Evolutionary conservation across 1,140 invertebrate species (phyloP).

Genomic region (Diachasma alloeum): DNA sequence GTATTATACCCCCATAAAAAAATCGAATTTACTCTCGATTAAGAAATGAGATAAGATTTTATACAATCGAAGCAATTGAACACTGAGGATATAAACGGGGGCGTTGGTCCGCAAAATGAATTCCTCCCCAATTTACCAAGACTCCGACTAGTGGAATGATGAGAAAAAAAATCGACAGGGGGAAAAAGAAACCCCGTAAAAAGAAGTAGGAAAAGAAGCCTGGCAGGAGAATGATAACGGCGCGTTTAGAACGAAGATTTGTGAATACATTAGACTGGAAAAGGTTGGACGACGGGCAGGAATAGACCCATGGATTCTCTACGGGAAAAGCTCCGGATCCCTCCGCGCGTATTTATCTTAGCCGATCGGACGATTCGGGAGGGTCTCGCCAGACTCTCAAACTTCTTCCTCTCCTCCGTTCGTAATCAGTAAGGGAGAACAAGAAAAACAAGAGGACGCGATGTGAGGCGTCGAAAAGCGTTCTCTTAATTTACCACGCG

Average conservation of each 20-base stretch:
- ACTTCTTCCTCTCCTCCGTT: conserved; percentile 11
- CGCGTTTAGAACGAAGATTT: conserved; percentile 37
- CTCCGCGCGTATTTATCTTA: conserved; percentile 34
- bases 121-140: conserved; percentile 22
- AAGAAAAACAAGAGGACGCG: background rate
- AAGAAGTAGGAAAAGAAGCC: conserved; percentile 29
- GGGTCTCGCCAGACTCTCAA: conserved; percentile 10
- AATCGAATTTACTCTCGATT: background rate
- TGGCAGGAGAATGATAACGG: conserved; percentile 38
- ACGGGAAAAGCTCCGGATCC: conserved; percentile 25
- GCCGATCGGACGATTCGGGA: conserved; percentile 25
- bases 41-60: background rate
- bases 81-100: conserved; percentile 11
- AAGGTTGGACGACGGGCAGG: background rate
- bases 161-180: background rate
- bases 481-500: conserved; percentile 30
- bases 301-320: background rate
- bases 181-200: background rate
- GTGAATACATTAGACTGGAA: conserved; percentile 40
- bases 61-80: conserved; percentile 3
- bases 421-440: conserved; percentile 25
- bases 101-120: conserved; percentile 40
- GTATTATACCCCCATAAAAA: too few species aligned
- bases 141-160: background rate
- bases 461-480: conserved; percentile 28